Percentiles rank a stretch among this genome's conserved stretches.
Evolutionary conservation across 1,140 invertebrate species (phyloP).

Genomic region (Platorchestia sp.): DNA sequence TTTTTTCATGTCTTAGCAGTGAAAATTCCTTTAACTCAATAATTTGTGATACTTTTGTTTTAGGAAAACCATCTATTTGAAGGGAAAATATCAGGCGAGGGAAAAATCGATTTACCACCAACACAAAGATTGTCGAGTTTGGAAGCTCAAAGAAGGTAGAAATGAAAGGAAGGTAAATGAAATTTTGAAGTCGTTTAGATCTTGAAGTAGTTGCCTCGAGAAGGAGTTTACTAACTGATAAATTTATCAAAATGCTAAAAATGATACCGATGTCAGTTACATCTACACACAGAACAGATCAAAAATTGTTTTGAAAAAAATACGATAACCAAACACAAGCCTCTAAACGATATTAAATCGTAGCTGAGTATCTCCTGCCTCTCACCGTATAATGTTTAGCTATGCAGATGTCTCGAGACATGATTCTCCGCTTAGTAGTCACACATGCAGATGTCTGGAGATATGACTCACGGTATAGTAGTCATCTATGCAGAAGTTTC

Average conservation of each 20-base stretch:
- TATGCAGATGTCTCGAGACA: no score
- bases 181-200: not conserved
- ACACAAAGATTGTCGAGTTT: not conserved
- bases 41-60: not conserved
- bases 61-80: not conserved
- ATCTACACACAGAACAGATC: not conserved
- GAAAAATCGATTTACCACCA: not conserved
- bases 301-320: not conserved
- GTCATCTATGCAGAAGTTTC: not conserved
- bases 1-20: not conserved
- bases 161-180: not conserved
- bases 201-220: not conserved
- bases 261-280: not conserved
- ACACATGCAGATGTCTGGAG: no score
- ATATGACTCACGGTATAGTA: not conserved
- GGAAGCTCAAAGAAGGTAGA: not conserved
- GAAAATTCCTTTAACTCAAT: not conserved
- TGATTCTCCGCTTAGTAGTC: no score
- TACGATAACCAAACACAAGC: not conserved
- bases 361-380: no score
- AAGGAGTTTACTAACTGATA: not conserved
- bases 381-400: no score
- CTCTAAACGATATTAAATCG: not conserved
- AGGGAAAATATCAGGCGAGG: not conserved
- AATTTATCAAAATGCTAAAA: not conserved